Evolutionary conservation across 2,113 vertebrate species (phyloP), one percentile per base, ranked within the genome.

Genomic region (Cephalopholis sonnerati): DNA sequence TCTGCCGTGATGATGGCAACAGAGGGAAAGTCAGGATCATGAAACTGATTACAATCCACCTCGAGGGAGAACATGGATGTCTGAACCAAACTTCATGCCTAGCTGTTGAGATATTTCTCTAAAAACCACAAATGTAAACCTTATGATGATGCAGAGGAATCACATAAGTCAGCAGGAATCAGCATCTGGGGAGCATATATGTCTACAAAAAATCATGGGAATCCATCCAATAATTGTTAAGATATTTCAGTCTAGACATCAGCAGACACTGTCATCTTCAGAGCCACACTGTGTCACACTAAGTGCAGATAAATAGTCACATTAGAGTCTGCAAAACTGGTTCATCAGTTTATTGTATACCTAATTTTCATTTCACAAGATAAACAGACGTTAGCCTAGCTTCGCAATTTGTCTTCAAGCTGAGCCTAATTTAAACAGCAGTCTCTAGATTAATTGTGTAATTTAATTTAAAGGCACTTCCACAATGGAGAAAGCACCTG

Each of bases 401-500:
- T 25, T 27, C 55, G 17, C 7, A 5, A 8, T 78, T 61, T 51
- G 61, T 65, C 36, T 68, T 17, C 39, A 58, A 44, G n/a, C 20
- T 16, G 18, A 25, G n/a, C 29, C 22, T 16, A 11, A 55, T 25
- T 8, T 10, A 27, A 70, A 57, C 57, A 55, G 39, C 62, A 44
- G 12, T 36, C 20, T 36, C 20, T 32, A 18, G 51, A 36, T 41
- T 51, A 39, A 77, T 25, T 13, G 27, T 1, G 15, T 77, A 24
- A 53, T 51, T 41, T 41, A 4, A 59, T 72, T 72, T 27, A 50
- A 27, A 41, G 18, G 41, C 50, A 22, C 59, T 2, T 48, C 25
- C 57, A 65, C 46, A 61, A 6, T 70, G 53, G 53, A 70, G 55
- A 54, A 74, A 62, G 46, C 66, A 81, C 29, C 62, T 55, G 73